Percentiles rank a stretch among this genome's conserved stretches.
Conservation (phyloP, 2,888 invertebrate genomes). For the Dryadula phaetusa region DNA sequence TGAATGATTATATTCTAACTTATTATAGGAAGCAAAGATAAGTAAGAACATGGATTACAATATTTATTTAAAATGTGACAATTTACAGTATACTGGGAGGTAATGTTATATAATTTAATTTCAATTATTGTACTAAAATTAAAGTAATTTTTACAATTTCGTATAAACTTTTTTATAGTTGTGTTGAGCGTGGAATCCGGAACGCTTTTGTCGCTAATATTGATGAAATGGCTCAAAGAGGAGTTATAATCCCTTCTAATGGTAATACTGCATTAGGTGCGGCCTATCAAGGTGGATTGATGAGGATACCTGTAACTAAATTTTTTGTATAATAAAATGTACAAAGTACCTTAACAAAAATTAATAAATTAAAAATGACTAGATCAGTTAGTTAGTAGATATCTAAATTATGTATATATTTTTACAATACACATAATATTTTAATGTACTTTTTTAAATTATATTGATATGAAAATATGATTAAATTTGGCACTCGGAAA, state of each 20-base stretch:
- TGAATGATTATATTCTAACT: background rate
- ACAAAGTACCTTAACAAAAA: too few species aligned
- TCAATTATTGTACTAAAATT: background rate
- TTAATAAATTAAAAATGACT: too few species aligned
- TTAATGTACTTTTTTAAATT: too few species aligned
- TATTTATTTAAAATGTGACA: conserved; percentile 93
- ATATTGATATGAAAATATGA: too few species aligned
- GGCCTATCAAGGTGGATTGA: conserved; percentile 71
- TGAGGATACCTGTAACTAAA: conserved; percentile 70
- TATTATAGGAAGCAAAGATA: conserved; percentile 75
- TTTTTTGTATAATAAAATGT: conserved; percentile 2
- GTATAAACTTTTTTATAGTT: conserved; percentile 52
- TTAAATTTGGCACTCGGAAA: too few species aligned
- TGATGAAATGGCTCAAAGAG: conserved; percentile 57
- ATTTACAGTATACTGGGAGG: conserved; percentile 93
- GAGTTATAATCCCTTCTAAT: conserved; percentile 73
- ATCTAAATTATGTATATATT: too few species aligned
- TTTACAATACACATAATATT: too few species aligned
- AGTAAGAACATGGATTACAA: conserved; percentile 86
- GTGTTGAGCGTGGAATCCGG: conserved; percentile 72
- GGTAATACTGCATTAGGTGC: conserved; percentile 75
- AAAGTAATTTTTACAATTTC: background rate
- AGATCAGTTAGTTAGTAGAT: too few species aligned
- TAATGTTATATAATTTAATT: conserved; percentile 55
- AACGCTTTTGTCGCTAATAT: conserved; percentile 64